Evolutionary conservation across 2,888 invertebrate genomes (phyloP), one percentile per base, ranked within the genome.

Genomic region (Caenorhabditis becei): DNA sequence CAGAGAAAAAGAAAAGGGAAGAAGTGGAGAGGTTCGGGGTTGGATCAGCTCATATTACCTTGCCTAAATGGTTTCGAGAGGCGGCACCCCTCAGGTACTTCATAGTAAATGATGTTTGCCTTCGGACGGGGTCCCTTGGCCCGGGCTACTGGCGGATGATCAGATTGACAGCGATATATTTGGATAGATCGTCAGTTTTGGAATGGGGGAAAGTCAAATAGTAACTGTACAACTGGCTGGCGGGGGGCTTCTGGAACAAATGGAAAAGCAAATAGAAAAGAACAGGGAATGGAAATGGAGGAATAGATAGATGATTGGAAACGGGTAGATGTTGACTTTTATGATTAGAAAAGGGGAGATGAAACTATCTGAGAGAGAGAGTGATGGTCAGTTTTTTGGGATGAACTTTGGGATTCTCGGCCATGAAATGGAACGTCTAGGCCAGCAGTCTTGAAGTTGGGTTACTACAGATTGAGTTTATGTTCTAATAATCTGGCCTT

Each of bases 81-180:
- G 62, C 37, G 53, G 32, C 54, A 56, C 49, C 32, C 59, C 35
- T 32, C 32, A 44, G 66, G 75, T 75, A 75, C 75, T 75, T 66
- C 75, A 75, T 75, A 75, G 75, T 75, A 75, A 75, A 75, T 75
- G 49, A 66, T 75, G 75, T 75, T 75, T 75, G 75, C 47, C 47
- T 66, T 74, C 66, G 35, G 41, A 56, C 49, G 41, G 18, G 8
- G 4, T 5, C 18, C 7, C 47, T 47, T 4, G 3, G n/a, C 18
- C 41, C 14, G 8, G 47, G 18, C 47, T 47, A 20, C 47, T 66
- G 63, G 37, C 23, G 61, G 49, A 18, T n/a, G 58, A 16, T 11
- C 23, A 18, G 24, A 47, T 14, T 11, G 44, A 44, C 23, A 44
- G 41, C 23, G 37, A 24, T 51, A 51, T 74, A 75, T 75, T 75